Percentiles rank a stretch among this genome's conserved stretches.
Evolutionary conservation across 2,888 invertebrate species (phyloP).

Genomic region (Cotesia congregata): DNA sequence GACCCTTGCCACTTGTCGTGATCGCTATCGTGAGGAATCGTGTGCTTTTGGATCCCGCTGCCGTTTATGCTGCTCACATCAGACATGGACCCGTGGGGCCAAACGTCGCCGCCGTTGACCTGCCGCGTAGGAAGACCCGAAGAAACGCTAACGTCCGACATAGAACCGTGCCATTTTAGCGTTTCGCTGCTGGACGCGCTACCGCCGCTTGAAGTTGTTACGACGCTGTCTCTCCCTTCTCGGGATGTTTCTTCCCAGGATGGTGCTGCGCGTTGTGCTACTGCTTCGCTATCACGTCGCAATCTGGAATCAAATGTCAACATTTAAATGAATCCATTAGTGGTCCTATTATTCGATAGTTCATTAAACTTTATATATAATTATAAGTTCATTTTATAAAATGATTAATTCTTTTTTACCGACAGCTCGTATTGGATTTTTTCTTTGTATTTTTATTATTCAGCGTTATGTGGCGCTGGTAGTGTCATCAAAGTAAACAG

Average conservation of each 20-base stretch:
- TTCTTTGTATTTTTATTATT: too few relatives aligned
- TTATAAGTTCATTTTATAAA: too few relatives aligned
- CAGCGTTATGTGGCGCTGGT: too few relatives aligned
- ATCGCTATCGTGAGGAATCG: conserved; percentile 28
- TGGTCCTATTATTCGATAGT: too few relatives aligned
- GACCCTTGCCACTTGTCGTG: conserved; percentile 74
- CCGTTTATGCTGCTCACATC: conserved; percentile 65
- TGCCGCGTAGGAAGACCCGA: conserved; percentile 62
- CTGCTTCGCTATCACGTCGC: conserved; percentile 76
- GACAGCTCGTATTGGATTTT: too few relatives aligned
- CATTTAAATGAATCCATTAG: not conserved
- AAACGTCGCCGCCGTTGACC: conserved; percentile 39
- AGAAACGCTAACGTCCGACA: conserved; percentile 73
- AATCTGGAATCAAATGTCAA: conserved; percentile 61
- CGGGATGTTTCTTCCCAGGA: conserved; percentile 71
- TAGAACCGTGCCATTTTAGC: conserved; percentile 80
- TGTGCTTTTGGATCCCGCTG: conserved; percentile 48
- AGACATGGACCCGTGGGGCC: conserved; percentile 64
- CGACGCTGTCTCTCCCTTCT: conserved; percentile 76
- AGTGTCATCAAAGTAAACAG: too few relatives aligned
- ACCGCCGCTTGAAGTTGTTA: conserved; percentile 75
- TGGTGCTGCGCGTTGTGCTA: conserved; percentile 67
- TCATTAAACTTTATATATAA: too few relatives aligned
- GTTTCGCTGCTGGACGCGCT: conserved; percentile 83
- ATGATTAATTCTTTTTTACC: too few relatives aligned